Base-by-base conservation (phyloP, 2,888 invertebrate genomes). In the Ceraclea dissimilis region DNA sequence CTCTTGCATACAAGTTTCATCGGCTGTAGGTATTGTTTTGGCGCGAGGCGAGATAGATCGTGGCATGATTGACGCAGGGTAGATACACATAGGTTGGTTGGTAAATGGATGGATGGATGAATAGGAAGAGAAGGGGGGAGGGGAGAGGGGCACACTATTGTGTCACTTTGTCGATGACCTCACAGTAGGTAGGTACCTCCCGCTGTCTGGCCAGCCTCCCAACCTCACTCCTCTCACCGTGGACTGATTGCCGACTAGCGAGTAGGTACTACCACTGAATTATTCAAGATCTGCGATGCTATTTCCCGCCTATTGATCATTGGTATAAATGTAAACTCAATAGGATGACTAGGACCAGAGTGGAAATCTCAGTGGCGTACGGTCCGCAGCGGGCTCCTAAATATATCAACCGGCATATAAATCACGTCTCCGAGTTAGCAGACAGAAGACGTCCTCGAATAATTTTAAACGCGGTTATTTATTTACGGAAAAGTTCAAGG, bases 111-210 rank as follows among this genome's bases (percentile, higher is more conserved):
- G 39, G 39, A 26, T 6, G 26, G 26, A 10, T 26, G 26, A 10
- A 26, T 26, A n/a, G n/a, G 26, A 26, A 10, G 26, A 26, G 26
- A 26, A 10, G 26, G 13, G 39, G 5, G 39, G 39, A 13, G 39
- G 13, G 39, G n/a, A 39, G 39, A 39, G 39, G 13, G 39, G 39
- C 39, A 13, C 39, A 39, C 39, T 39, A 39, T 39, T 39, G 39
- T 39, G 39, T 39, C 39, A 39, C 39, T 39, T 39, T 39, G 39
- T 39, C 39, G 39, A 39, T 39, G 39, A 39, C 39, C 39, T 39
- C 39, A 39, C 13, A 39, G n/a, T 26, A 26, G 26, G 5, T 6
- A 6, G 13, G 16, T 13, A 16, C 39, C 39, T 2, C n/a, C 39
- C 39, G 39, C 13, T 16, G 39, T 39, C 39, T 39, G 39, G 39